Base-by-base conservation (phyloP, 2,797 vertebrate genomes). In the Enteromius argenteus region DNA sequence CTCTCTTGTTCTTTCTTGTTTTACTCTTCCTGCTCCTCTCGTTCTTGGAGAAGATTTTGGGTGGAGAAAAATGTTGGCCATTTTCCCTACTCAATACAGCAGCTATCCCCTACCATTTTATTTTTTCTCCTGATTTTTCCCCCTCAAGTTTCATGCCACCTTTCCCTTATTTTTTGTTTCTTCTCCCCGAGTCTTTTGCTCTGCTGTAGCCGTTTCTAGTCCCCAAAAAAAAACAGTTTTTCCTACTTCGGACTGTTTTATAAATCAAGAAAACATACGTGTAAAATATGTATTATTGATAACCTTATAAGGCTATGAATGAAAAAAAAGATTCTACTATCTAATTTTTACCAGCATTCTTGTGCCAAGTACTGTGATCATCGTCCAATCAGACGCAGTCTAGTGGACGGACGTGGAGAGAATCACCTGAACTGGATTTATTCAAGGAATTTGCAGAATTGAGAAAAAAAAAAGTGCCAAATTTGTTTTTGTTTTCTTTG, bases 341-440 rank as follows among this genome's bases (percentile, higher is more conserved):
- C 93, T 95, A 91, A 91, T 95, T 96, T 96, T 95, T 95, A 95
- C 95, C 95, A 96, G 95, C 95, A 96, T 95, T 96, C 94, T 95
- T 94, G 94, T 95, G 95, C 95, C 95, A 96, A 95, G 95, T 95
- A 95, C 95, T 96, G 95, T 96, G 94, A 95, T 92, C 91, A 94
- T 91, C 92, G 85, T 94, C 92, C 91, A 92, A 92, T 93, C 90
- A 91, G 87, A 81, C 89, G 91, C 91, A 89, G 92, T 93, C 92
- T 91, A 90, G 87, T 91, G 93, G 94, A 93, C 87, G 23, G 90
- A 89, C 91, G 76, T 84, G 79, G 88, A 92, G 92, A 92, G 92
- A 91, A 92, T 89, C 89, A 86, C 89, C 91, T 91, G 92, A 92
- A 94, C 92, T 93, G 89, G 92, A 93, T 93, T 91, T 91, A 93